phyloP scores from a whole-genome alignment of 2,113 vertebrate species.

The Copsychus sechellarum region DNA sequence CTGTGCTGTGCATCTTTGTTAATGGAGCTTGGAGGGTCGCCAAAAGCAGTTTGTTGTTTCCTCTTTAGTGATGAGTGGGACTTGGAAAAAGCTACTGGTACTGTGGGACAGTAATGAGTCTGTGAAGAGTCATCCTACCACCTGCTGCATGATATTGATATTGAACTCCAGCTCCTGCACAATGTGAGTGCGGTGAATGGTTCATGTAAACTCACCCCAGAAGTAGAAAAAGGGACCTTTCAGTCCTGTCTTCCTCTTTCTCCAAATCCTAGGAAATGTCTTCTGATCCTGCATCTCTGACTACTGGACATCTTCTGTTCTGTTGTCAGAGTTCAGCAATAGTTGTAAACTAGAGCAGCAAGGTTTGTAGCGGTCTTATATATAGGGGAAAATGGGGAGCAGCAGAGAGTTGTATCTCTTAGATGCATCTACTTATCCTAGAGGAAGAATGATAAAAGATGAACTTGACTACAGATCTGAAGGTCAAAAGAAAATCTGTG shows the following conservation, averaged over 20 bases:
- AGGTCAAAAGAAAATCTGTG: background rate
- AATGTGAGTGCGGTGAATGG: background rate
- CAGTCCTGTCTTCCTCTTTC: background rate
- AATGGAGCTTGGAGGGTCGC: background rate
- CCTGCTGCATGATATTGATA: background rate
- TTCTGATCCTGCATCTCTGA: background rate
- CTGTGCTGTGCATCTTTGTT: background rate
- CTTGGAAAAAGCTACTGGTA: background rate
- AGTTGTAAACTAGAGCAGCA: background rate
- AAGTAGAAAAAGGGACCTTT: background rate
- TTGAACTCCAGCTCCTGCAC: background rate
- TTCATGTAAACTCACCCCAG: background rate
- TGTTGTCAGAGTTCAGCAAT: background rate
- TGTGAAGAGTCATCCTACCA: background rate
- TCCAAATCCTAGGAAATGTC: background rate
- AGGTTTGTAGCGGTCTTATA: background rate
- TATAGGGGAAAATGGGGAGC: too few relatives aligned
- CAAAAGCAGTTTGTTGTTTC: background rate
- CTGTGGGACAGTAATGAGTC: background rate
- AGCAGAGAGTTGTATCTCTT: background rate
- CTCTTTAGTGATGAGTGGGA: background rate
- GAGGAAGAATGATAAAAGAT: background rate
- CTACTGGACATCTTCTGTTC: background rate
- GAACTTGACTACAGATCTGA: background rate
- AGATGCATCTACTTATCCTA: background rate